A percentile compares a stretch with the other conserved stretches of the same genome.
These are phyloP conservation scores for Empis stercorea DNA, from an alignment of 2,888 invertebrate species.

Conservation along the genomic window DNA sequence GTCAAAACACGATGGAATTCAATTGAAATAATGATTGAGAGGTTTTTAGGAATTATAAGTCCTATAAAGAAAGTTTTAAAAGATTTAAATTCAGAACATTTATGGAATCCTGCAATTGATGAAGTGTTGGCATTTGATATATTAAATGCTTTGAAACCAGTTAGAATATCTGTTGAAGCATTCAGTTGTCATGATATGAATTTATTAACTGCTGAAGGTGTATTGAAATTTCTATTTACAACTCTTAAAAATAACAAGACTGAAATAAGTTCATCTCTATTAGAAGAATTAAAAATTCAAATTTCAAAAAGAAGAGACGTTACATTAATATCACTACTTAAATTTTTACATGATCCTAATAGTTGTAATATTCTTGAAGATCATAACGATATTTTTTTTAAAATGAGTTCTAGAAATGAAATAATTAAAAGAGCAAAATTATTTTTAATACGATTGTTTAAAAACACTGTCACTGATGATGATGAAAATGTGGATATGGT, in stretches of 20 bases:
- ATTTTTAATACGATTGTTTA: too few species aligned
- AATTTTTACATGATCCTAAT: too few species aligned
- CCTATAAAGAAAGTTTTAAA: background rate
- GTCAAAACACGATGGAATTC: constrained; percentile 2
- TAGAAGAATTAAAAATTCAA: background rate
- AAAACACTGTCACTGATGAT: too few species aligned
- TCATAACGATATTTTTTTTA: too few species aligned
- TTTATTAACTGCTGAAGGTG: constrained; percentile 1
- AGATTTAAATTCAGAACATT: background rate
- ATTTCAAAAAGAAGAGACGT: too few species aligned
- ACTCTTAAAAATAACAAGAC: background rate
- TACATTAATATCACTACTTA: background rate
- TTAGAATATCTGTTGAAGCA: constrained; percentile 1
- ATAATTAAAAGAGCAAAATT: too few species aligned
- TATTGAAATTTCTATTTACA: constrained; percentile 2
- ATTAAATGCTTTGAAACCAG: background rate
- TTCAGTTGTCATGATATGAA: background rate
- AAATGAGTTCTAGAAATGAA: too few species aligned
- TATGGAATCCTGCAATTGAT: background rate
- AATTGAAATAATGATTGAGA: background rate
- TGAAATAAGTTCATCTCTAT: background rate
- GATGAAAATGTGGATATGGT: too few species aligned
- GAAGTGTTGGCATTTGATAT: background rate
- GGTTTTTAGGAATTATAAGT: background rate
- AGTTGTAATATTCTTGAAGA: too few species aligned